Base-by-base conservation (phyloP, 2,797 vertebrate genomes). In the Heliangelus exortis region DNA sequence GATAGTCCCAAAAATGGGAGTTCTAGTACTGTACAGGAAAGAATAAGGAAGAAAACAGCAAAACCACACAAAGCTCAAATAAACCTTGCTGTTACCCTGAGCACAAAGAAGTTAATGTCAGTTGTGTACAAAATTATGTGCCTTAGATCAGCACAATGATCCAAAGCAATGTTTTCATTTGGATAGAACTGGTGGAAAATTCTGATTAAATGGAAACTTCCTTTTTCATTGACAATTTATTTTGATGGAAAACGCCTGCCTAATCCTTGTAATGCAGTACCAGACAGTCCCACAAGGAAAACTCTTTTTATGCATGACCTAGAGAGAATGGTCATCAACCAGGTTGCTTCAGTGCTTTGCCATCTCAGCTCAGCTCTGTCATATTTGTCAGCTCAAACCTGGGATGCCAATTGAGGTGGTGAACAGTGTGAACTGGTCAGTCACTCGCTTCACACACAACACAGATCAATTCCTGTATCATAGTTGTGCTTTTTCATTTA, bases 191-290 rank as follows among this genome's bases (percentile, higher is more conserved):
- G 65, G 58, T 93, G 90, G 96, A 96, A 96, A 95, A 87, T 75
- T 51, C 51, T 86, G 84, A 96, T 93, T 95, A 92, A 95, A 93
- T 51, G 66, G 94, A 94, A 96, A 95, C 81, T 94, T 93, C 82
- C 79, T 93, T 92, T 92, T 86, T 83, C 91, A 91, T 45, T 93
- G 89, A 95, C 93, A 89, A 85, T 59, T 72, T 78, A 85, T 92
- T 91, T 71, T 80, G 89, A 92, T 55, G 62, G 78, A 58, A 94
- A 92, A 87, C 1, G 25, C 69, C 90, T 83, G 76, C 55, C 50
- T 92, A 90, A 94, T 85, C 39, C 90, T 89, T 87, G 34, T 85
- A 85, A 75, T 62, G 76, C 33, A 66, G 55, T 22, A 92, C 39
- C 48, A 94, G 89, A 83, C 36, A 85, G 62, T 58, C 84, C 76